These are phyloP conservation scores for Agrochola litura DNA, from an alignment of 2,888 invertebrate genomes.

Conservation along the genomic window DNA sequence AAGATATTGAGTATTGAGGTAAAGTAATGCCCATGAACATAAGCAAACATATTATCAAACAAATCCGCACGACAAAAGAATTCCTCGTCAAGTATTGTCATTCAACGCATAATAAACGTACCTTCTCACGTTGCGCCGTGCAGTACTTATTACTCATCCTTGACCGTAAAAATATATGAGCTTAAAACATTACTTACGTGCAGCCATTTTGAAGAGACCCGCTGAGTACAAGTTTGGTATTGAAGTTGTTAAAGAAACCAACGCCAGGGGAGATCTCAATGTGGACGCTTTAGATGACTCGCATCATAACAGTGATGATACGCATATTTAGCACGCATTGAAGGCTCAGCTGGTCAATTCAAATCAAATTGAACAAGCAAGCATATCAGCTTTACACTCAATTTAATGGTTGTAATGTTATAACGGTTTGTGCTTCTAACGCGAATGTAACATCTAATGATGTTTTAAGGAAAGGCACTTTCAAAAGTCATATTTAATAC, in stretches of 20 bases:
- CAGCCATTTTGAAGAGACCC: slow-evolving; percentile 64
- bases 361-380: slow-evolving; percentile 25
- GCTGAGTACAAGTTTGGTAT: slow-evolving; percentile 41
- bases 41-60: slow-evolving; percentile 56
- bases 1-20: too few relatives aligned
- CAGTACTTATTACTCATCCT: slow-evolving; percentile 75
- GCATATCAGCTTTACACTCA: neutral
- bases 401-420: slow-evolving; percentile 4
- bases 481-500: slow-evolving; percentile 24
- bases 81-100: slow-evolving; percentile 70
- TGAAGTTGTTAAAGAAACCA: slow-evolving; percentile 45
- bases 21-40: slow-evolving; percentile 52
- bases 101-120: slow-evolving; percentile 65
- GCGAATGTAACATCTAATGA: neutral
- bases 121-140: slow-evolving; percentile 74
- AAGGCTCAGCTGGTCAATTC: slow-evolving; percentile 26
- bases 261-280: slow-evolving; percentile 53
- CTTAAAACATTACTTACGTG: slow-evolving; percentile 57
- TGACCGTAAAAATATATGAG: slow-evolving; percentile 81
- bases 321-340: slow-evolving; percentile 56
- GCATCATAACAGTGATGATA: slow-evolving; percentile 67
- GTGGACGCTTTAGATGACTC: slow-evolving; percentile 69
- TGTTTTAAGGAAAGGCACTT: slow-evolving; percentile 27
- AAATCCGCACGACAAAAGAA: slow-evolving; percentile 70
- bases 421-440: neutral